phyloP scores from a whole-genome alignment of 2,888 invertebrate species.

The Anoncus sp. region DNA sequence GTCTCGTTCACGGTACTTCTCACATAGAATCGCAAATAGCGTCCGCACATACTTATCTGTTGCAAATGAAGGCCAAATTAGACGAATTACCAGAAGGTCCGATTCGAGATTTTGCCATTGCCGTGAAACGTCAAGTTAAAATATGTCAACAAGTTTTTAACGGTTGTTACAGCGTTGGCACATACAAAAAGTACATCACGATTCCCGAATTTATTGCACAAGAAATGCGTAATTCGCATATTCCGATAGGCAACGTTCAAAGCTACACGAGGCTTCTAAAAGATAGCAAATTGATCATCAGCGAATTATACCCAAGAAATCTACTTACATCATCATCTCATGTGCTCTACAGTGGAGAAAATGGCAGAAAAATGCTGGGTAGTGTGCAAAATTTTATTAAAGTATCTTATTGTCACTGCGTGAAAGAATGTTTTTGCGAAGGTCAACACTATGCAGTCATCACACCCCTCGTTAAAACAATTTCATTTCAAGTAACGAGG shows the following conservation, averaged over 20 bases:
- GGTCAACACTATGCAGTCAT: slow-evolving; percentile 46
- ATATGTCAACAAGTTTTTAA: slow-evolving; percentile 48
- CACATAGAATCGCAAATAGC: slow-evolving; percentile 61
- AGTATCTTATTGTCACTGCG: slow-evolving; percentile 31
- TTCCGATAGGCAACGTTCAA: slow-evolving; percentile 41
- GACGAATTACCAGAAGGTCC: slow-evolving; percentile 47
- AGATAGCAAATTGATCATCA: slow-evolving; percentile 38
- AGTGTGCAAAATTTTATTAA: slow-evolving; percentile 43
- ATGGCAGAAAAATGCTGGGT: slow-evolving; percentile 27
- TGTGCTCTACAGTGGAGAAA: slow-evolving; percentile 24
- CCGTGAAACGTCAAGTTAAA: slow-evolving; percentile 55
- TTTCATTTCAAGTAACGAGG: slow-evolving; percentile 12
- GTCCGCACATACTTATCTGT: slow-evolving; percentile 40
- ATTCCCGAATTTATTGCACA: slow-evolving; percentile 24
- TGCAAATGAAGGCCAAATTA: slow-evolving; percentile 40
- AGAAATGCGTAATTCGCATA: slow-evolving; percentile 14
- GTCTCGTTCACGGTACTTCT: slow-evolving; percentile 56
- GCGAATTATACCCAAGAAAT: slow-evolving; percentile 8
- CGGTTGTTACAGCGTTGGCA: slow-evolving; percentile 52
- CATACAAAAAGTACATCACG: slow-evolving; percentile 38
- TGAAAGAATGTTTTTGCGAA: slow-evolving; percentile 43
- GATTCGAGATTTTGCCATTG: slow-evolving; percentile 53
- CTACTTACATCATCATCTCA: slow-evolving; percentile 6
- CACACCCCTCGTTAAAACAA: slow-evolving; percentile 16
- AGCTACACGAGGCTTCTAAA: slow-evolving; percentile 39